These are phyloP conservation scores for Bursaphelenchus mucronatus DNA, from an alignment of 1,140 invertebrate genomes.

Conservation along the genomic window DNA sequence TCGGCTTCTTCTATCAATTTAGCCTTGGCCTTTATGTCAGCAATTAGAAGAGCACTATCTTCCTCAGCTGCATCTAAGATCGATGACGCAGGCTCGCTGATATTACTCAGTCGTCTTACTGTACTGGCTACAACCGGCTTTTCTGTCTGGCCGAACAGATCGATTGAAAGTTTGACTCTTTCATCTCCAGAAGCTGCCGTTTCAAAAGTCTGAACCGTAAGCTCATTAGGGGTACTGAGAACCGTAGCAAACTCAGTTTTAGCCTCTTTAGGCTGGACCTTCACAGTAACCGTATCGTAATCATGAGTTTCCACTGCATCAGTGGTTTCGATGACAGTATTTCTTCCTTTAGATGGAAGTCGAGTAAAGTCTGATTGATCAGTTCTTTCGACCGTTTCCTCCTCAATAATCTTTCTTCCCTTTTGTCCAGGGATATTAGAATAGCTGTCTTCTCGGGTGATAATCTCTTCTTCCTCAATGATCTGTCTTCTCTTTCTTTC, in stretches of 20 bases:
- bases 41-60: conserved; percentile 46
- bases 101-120: not conserved
- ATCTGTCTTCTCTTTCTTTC: conserved; percentile 7
- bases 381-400: too few relatives aligned
- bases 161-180: conserved; percentile 5
- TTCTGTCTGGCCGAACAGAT: conserved; percentile 4
- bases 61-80: conserved; percentile 43
- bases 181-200: conserved; percentile 20
- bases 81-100: conserved; percentile 1
- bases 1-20: conserved; percentile 32
- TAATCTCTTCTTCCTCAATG: not conserved
- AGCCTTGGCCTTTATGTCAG: conserved; percentile 39
- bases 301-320: too few relatives aligned
- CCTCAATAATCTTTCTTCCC: too few relatives aligned
- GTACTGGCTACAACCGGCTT: not conserved
- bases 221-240: too few relatives aligned
- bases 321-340: too few relatives aligned
- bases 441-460: not conserved
- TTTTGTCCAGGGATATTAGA: too few relatives aligned
- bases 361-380: too few relatives aligned
- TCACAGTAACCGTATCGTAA: not conserved
- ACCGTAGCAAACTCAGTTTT: not conserved
- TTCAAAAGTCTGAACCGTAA: not conserved
- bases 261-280: conserved; percentile 13
- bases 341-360: too few relatives aligned